Evolutionary conservation across 1,140 invertebrate species (phyloP).

Genomic region (Meloidogyne hapla): DNA sequence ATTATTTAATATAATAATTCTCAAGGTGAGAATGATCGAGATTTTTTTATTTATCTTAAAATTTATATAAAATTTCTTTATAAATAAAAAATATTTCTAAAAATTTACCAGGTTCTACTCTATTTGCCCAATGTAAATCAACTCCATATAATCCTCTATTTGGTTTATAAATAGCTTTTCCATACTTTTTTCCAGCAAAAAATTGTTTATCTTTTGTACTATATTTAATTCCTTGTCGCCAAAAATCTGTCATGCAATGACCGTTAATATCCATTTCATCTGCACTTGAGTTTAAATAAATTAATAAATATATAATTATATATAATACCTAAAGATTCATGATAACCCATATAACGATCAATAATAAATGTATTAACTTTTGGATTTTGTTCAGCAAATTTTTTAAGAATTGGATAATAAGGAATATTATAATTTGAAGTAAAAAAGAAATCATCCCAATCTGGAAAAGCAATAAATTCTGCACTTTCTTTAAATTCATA

Average conservation of each 20-base stretch:
- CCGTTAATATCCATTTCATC: background rate
- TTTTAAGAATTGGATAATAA: slow-evolving; percentile 6
- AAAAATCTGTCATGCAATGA: background rate
- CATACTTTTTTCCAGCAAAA: background rate
- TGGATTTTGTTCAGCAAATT: background rate
- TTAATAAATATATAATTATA: no score
- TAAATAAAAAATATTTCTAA: no score
- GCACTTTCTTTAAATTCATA: slow-evolving; percentile 18
- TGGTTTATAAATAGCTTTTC: background rate
- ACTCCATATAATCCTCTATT: slow-evolving; percentile 1
- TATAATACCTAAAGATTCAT: background rate
- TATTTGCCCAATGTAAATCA: background rate
- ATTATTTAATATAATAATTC: no score
- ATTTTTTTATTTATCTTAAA: no score
- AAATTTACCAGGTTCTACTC: background rate
- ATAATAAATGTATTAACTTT: slow-evolving; percentile 2
- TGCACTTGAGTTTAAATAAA: background rate
- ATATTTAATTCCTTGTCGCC: slow-evolving; percentile 2
- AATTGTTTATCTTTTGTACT: background rate
- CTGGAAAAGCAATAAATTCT: slow-evolving; percentile 17
- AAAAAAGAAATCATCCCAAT: slow-evolving; percentile 18
- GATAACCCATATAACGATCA: background rate
- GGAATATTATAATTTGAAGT: slow-evolving; percentile 4
- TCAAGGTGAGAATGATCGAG: no score
- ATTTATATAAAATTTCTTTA: no score